Conservation (phyloP, 2,888 invertebrate genomes). For the Dinocampus coccinellae region DNA sequence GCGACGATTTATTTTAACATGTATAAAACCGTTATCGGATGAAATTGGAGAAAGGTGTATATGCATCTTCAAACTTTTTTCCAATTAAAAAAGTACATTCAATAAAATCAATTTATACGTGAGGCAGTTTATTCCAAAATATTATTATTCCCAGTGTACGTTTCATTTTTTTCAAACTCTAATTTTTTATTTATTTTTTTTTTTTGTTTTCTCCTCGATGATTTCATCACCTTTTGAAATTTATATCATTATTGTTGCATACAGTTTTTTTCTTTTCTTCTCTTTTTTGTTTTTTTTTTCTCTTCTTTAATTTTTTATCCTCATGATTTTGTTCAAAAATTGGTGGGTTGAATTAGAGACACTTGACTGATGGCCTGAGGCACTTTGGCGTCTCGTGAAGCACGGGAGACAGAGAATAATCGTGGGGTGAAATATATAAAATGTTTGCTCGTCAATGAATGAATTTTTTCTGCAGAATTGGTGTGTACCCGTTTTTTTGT, state of each 20-base stretch:
- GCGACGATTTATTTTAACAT: conserved; percentile 21
- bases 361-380: neutral
- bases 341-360: no score
- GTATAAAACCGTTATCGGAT: conserved; percentile 19
- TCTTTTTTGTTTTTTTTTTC: neutral
- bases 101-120: neutral
- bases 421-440: neutral
- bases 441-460: neutral
- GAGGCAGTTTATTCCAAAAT: neutral
- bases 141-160: neutral
- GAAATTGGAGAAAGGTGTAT: conserved; percentile 26
- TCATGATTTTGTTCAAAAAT: neutral
- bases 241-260: no score
- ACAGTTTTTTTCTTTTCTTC: neutral
- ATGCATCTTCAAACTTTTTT: neutral
- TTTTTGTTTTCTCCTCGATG: no score
- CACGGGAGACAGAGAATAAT: no score
- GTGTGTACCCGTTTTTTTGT: no score
- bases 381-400: neutral
- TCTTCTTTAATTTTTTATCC: neutral
- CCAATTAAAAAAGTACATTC: neutral
- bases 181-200: no score
- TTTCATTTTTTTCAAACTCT: no score
- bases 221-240: no score
- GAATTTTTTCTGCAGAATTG: neutral